These are phyloP conservation scores for Hyles euphorbiae DNA, from an alignment of 1,140 invertebrate species.

Conservation along the genomic window DNA sequence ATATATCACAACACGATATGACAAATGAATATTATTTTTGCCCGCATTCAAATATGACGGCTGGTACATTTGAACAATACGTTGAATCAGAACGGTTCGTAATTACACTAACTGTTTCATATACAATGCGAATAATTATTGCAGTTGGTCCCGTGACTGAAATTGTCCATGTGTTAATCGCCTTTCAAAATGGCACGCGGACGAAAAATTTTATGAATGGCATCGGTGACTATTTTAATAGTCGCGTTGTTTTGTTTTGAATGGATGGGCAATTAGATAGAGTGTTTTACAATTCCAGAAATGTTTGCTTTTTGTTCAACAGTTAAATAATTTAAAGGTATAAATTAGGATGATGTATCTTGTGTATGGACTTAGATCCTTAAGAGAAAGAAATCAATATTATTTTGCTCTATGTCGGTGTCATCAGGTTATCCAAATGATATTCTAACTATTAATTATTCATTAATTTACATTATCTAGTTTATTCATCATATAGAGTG, in stretches of 20 bases:
- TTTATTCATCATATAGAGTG: too few relatives aligned
- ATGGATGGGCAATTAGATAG: too few relatives aligned
- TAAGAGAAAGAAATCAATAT: too few relatives aligned
- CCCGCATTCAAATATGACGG: conserved; percentile 38
- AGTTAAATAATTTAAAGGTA: too few relatives aligned
- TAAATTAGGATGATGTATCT: too few relatives aligned
- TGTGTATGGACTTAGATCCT: too few relatives aligned
- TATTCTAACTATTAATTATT: too few relatives aligned
- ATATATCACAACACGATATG: conserved; percentile 18
- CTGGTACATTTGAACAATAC: conserved; percentile 63
- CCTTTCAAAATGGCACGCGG: conserved; percentile 39
- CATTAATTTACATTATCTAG: too few relatives aligned
- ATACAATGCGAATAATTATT: conserved; percentile 68
- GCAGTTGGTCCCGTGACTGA: conserved; percentile 51
- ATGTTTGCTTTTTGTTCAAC: too few relatives aligned
- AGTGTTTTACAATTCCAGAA: too few relatives aligned
- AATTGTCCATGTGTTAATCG: conserved; percentile 55
- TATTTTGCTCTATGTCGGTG: too few relatives aligned
- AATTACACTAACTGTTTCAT: conserved; percentile 67
- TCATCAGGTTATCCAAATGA: too few relatives aligned
- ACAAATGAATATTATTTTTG: conserved; percentile 43
- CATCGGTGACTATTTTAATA: conserved; percentile 1
- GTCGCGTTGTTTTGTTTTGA: neutral
- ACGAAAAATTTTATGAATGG: conserved; percentile 2
- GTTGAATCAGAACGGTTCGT: conserved; percentile 55